Conservation (phyloP, 2,113 vertebrate genomes). For the Dinomys branickii region DNA sequence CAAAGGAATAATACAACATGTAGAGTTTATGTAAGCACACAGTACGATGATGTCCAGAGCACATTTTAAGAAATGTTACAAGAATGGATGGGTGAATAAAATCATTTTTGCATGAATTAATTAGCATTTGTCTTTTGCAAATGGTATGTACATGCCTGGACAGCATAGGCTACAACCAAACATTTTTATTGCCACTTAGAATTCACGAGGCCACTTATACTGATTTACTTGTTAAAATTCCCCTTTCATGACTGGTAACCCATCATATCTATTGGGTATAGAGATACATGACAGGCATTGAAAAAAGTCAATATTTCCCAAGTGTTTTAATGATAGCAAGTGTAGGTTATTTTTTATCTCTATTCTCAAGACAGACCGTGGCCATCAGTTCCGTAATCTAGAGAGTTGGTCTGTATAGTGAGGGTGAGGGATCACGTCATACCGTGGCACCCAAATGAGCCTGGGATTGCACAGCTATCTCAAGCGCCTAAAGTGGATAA, state of each 20-base stretch:
- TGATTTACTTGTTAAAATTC: constrained; percentile 32
- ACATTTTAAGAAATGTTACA: neutral
- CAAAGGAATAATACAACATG: neutral
- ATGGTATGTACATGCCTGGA: neutral
- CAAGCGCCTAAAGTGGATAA: neutral
- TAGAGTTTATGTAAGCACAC: neutral
- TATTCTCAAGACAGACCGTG: neutral
- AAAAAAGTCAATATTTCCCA: constrained; percentile 6
- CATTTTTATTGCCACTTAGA: neutral
- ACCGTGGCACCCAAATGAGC: neutral
- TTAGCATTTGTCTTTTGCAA: neutral
- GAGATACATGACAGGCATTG: neutral
- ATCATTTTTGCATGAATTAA: neutral
- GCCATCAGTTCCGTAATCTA: neutral
- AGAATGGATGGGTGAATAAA: neutral
- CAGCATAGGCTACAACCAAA: neutral
- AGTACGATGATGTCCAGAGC: neutral
- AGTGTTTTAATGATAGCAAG: constrained; percentile 22
- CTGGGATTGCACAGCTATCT: neutral
- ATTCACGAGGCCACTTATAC: neutral
- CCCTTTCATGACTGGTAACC: neutral
- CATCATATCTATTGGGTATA: neutral
- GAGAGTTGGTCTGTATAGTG: neutral
- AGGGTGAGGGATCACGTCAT: neutral
- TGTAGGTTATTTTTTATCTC: constrained; percentile 45